phyloP scores from a whole-genome alignment of 30 jellyfish, hydroid and myxozoan species.

The Nemopilema nomurai region DNA sequence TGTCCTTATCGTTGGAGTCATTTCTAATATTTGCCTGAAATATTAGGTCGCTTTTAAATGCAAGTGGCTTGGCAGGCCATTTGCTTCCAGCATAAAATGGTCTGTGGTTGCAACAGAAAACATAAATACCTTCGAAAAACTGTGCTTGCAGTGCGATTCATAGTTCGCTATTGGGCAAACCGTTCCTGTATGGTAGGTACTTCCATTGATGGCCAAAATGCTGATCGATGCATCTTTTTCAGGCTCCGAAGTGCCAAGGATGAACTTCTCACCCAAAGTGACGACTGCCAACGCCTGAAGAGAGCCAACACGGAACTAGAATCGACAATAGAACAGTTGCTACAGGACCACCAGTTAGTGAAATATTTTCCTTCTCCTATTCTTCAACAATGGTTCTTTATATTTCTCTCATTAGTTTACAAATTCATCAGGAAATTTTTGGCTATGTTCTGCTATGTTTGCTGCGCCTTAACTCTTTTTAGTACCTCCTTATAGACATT shows the following conservation, averaged over 20 bases:
- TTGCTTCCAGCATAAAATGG: not conserved
- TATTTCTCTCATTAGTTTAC: not conserved
- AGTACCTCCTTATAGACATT: too few species aligned
- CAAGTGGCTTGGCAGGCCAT: too few species aligned
- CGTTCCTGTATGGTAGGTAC: too few species aligned
- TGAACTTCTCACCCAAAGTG: constrained; percentile 56
- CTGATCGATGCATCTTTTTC: not conserved
- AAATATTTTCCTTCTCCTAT: too few species aligned
- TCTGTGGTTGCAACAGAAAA: too few species aligned
- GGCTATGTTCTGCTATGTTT: too few species aligned
- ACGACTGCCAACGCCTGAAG: constrained; percentile 76
- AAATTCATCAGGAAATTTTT: too few species aligned
- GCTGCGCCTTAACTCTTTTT: too few species aligned
- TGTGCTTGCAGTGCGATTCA: not conserved
- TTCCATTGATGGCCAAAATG: too few species aligned
- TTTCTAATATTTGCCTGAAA: too few species aligned
- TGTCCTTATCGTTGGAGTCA: too few species aligned
- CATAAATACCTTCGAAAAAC: not conserved
- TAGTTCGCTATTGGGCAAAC: not conserved
- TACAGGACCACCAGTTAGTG: constrained; percentile 82
- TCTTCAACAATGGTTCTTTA: not conserved
- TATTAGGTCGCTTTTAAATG: too few species aligned
- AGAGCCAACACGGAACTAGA: constrained; percentile 77
- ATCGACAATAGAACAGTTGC: constrained; percentile 43
- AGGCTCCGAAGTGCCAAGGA: constrained; percentile 82